Evolutionary conservation across 2,797 vertebrate genomes (phyloP).

Genomic region (Gambusia yucatana): DNA sequence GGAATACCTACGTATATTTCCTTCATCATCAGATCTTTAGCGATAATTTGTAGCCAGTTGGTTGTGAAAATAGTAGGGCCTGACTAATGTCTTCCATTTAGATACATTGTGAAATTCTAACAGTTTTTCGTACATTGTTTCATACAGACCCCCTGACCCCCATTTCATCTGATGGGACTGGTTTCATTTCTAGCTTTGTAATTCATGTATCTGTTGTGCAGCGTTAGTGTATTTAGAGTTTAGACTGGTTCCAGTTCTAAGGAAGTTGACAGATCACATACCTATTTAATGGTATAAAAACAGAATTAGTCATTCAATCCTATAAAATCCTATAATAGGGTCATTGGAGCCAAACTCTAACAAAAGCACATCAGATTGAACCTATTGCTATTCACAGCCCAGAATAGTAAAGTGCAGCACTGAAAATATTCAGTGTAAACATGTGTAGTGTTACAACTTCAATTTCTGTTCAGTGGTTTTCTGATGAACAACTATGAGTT

Average conservation of each 20-base stretch:
- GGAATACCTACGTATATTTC: not conserved
- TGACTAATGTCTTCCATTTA: not conserved
- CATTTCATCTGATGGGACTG: not conserved
- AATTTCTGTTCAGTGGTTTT: not conserved
- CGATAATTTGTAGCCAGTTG: not conserved
- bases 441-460: too few relatives aligned
- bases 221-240: not conserved
- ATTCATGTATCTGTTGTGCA: not conserved
- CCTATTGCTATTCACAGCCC: too few relatives aligned
- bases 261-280: not conserved
- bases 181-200: not conserved
- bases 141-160: not conserved
- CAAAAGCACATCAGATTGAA: too few relatives aligned
- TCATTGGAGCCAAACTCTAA: too few relatives aligned
- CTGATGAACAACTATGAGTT: conserved; percentile 21
- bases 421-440: not conserved
- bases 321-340: too few relatives aligned
- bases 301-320: not conserved
- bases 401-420: too few relatives aligned
- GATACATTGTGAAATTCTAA: not conserved
- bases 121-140: not conserved
- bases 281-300: not conserved
- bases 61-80: not conserved
- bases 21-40: not conserved
- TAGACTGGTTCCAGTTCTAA: not conserved